Evolutionary conservation across 2,797 vertebrate species (phyloP), one percentile per base, ranked within the genome.

Genomic region (Platalea minor): DNA sequence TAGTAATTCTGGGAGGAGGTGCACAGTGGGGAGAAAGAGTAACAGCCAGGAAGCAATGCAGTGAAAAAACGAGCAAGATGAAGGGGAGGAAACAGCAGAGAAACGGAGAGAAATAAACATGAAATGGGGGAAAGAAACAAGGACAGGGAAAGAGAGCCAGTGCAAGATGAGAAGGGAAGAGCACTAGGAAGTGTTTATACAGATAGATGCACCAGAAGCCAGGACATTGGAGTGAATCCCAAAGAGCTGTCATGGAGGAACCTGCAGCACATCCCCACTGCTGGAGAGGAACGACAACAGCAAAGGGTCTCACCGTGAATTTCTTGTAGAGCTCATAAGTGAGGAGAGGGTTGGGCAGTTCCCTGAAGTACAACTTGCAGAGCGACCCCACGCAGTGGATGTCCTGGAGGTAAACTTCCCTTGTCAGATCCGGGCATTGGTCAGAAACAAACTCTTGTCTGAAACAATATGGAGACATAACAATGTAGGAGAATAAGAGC

Each of bases 301-400:
- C 87, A 81, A 77, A 92, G 85, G 57, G 37, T 95, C 98, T 98
- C 95, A 98, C 98, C 81, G 98, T 98, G 97, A 98, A 98, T 95
- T 98, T 98, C 96, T 98, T 98, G 97, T 98, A 98, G 95, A 98
- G 98, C 95, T 99, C 99, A 89, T 99, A 99, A 43, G 99, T 99
- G 97, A 99, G 99, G 95, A 99, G 99, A 46, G 99, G 99, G 97
- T 99, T 99, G 96, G 99, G 99, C 39, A 99, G 98, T 93, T 99
- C 99, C 96, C 99, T 98, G 98, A 99, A 99, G 98, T 99, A 99
- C 76, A 99, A 98, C 97, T 99, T 99, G 98, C 99, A 99, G 95
- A 99, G 98, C 12, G 99, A 99, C 84, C 99, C 99, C 97, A 99
- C 99, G 33, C 99, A 99, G 98, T 99, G 99, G 98, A 99, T 99